These are phyloP conservation scores for Cyanoderma ruficeps DNA, from an alignment of 2,113 vertebrate genomes.

Conservation along the genomic window DNA sequence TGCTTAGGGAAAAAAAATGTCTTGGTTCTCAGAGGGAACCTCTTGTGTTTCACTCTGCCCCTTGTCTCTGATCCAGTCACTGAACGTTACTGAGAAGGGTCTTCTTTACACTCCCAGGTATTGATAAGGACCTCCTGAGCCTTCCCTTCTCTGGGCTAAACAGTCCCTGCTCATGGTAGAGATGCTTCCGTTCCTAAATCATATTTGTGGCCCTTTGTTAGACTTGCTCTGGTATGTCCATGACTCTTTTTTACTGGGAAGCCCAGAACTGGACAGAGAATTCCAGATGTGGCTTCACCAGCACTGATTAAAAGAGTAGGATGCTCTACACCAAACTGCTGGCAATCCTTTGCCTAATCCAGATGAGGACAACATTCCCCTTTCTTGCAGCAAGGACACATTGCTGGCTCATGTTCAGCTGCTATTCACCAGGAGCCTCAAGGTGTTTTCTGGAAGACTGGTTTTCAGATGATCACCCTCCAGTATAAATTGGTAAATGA, in stretches of 20 bases:
- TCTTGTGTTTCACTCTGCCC: background rate
- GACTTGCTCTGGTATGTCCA: rapidly evolving
- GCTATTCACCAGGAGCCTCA: background rate
- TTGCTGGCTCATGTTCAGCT: rapidly evolving
- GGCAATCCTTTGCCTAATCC: background rate
- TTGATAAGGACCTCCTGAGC: background rate
- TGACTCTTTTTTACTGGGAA: background rate
- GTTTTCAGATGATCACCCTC: background rate
- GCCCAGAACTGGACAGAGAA: background rate
- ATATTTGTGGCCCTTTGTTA: background rate
- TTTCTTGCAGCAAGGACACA: background rate
- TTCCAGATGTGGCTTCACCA: background rate
- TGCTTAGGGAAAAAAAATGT: background rate
- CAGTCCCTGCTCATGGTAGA: background rate
- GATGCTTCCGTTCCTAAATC: background rate
- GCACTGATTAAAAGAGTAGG: background rate
- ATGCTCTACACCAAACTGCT: background rate
- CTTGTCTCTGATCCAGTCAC: background rate
- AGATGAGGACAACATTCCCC: background rate
- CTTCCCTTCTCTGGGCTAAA: background rate
- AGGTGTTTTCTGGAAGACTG: background rate
- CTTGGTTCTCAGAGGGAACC: background rate
- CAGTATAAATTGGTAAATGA: background rate
- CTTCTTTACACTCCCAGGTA: background rate
- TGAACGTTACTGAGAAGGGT: background rate